Conservation (phyloP, 2,797 vertebrate genomes). For the Chanos chanos region DNA sequence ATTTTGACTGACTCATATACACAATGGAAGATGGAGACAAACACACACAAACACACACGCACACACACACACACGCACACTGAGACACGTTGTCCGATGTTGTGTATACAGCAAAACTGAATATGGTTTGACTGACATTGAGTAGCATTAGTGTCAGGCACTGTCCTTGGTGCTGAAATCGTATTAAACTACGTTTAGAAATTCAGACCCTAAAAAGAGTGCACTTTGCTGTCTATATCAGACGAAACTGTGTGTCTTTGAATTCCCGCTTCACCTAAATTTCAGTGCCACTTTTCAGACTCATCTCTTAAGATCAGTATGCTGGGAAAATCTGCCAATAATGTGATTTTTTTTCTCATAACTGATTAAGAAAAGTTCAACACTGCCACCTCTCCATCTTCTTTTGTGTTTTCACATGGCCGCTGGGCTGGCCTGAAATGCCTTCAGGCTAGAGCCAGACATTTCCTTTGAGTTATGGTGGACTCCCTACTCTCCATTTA, state of each 20-base stretch:
- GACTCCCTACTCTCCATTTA: slow-evolving; percentile 32
- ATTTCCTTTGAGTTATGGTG: slow-evolving; percentile 33
- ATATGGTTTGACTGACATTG: slow-evolving; percentile 23
- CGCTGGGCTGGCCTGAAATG: slow-evolving; percentile 26
- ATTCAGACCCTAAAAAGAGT: slow-evolving; percentile 15
- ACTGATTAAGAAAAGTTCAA: slow-evolving; percentile 22
- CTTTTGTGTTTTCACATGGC: slow-evolving; percentile 8
- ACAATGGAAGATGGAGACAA: background rate
- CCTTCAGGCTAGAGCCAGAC: slow-evolving; percentile 29
- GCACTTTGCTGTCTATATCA: slow-evolving; percentile 19
- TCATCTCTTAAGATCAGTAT: slow-evolving; percentile 12
- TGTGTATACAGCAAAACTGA: slow-evolving; percentile 20
- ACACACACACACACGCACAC: background rate
- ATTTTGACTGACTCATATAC: too few species aligned
- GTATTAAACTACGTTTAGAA: slow-evolving; percentile 32
- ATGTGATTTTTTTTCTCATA: slow-evolving; percentile 9
- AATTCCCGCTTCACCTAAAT: slow-evolving; percentile 6
- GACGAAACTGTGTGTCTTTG: slow-evolving; percentile 2
- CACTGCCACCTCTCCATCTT: slow-evolving; percentile 5
- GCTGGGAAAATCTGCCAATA: background rate
- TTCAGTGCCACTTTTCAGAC: background rate
- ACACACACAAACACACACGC: background rate
- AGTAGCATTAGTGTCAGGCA: background rate
- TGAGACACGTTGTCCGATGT: too few species aligned
- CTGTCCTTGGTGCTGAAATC: slow-evolving; percentile 30